Base-by-base conservation (phyloP, 2,797 vertebrate genomes). In the Moxostoma hubbsi region DNA sequence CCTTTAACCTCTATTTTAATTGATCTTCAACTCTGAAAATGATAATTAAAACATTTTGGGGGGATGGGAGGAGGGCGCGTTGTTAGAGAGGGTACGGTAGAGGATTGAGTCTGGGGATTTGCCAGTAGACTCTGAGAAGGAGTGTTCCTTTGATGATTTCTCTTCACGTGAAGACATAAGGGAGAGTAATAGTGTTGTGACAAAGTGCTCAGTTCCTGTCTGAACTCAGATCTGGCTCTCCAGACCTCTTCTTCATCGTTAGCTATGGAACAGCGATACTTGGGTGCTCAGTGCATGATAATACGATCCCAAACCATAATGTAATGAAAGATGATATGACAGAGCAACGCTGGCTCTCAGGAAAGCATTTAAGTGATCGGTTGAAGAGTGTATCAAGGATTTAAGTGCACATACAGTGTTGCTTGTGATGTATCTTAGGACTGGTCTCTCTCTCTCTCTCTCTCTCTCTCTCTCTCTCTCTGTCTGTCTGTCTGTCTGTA, bases 41-140 rank as follows among this genome's bases (percentile, higher is more conserved):
- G 92, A 93, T 97, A 96, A 97, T 99, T 95, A 97, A 98, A 97
- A 97, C 94, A 97, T 97, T 96, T 94, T 94, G 92, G 93, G 93
- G 95, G 95, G 93, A 87, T 91, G 89, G 92, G 90, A 87, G 90
- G 86, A 90, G 87, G 80, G 79, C 55, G 79, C 82, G 7, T 36
- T 77, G 81, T 82, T 15, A 36, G 3, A 36, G 3, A 59, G 73
- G 53, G 15, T 15, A 24, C 67, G 46, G 67, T 46, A 49, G 73
- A 81, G 75, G 77, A 80, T 71, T 73, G 85, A 77, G 90, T 91
- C 88, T 89, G 86, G 92, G 91, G 92, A 93, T 91, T 93, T 93
- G 90, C 84, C 89, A 87, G 90, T 90, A 90, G 90, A 87, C 89
- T 88, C 90, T 75, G 89, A 81, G 82, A 87, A 46, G 87, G 89